Percentiles rank a stretch among this genome's conserved stretches.
phyloP scores from a whole-genome alignment of 2,888 invertebrate genomes.

The Andricus quercusramuli region DNA sequence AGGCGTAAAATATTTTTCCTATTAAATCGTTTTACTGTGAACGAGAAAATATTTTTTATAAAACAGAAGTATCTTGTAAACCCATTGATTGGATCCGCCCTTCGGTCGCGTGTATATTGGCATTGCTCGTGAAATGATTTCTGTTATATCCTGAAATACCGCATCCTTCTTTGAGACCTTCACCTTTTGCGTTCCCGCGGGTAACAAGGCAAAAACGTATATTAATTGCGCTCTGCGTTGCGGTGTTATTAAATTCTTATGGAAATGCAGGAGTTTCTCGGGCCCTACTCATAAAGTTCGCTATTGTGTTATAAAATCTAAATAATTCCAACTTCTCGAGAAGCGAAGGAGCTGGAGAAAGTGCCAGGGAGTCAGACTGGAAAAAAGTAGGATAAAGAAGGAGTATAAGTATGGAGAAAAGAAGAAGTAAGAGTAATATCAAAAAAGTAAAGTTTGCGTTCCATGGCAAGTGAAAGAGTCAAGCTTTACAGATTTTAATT shows the following conservation, averaged over 20 bases:
- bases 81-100: background rate
- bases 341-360: conserved; percentile 47
- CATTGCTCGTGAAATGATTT: conserved; percentile 19
- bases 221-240: conserved; percentile 77
- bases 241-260: conserved; percentile 78
- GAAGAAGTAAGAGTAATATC: background rate
- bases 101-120: background rate
- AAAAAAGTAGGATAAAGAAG: conserved; percentile 37
- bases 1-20: background rate
- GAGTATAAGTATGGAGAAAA: background rate
- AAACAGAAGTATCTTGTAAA: background rate
- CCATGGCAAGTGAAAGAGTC: background rate
- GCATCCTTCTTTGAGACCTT: conserved; percentile 50
- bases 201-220: conserved; percentile 75
- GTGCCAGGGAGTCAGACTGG: conserved; percentile 46
- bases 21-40: background rate
- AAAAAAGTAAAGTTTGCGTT: too few relatives aligned
- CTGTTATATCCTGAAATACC: conserved; percentile 3
- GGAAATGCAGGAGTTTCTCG: conserved; percentile 69
- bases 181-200: conserved; percentile 53
- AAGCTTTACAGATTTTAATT: background rate
- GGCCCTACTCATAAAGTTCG: conserved; percentile 73
- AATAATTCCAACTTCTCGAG: conserved; percentile 74
- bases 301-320: conserved; percentile 77
- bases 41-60: background rate